These are phyloP conservation scores for Rhea americana DNA, from an alignment of 2,113 vertebrate species.

Conservation along the genomic window DNA sequence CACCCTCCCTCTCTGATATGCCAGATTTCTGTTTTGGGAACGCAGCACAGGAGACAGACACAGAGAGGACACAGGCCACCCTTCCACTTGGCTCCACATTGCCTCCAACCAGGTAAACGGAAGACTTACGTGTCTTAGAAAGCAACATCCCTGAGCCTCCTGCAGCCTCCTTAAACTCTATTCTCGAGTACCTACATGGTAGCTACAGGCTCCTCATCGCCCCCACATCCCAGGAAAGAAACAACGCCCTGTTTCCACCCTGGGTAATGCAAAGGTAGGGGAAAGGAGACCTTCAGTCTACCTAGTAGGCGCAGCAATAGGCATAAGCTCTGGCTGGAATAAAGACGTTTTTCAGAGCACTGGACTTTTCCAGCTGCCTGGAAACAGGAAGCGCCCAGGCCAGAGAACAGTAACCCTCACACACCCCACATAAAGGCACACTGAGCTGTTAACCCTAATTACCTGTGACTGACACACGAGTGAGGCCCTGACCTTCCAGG, in stretches of 20 bases:
- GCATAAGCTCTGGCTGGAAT: conserved; percentile 52
- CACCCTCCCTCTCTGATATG: neutral
- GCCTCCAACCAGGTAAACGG: neutral
- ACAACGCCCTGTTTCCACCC: conserved; percentile 24
- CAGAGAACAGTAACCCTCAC: conserved; percentile 81
- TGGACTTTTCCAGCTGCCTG: conserved; percentile 81
- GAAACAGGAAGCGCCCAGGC: conserved; percentile 79
- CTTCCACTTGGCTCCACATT: neutral
- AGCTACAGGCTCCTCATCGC: neutral
- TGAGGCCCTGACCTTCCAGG: conserved; percentile 71
- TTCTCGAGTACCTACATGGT: neutral
- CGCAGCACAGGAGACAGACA: neutral
- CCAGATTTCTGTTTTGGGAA: accelerated
- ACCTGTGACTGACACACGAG: conserved; percentile 79
- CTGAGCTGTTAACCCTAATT: conserved; percentile 77
- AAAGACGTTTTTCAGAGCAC: conserved; percentile 80
- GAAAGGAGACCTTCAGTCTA: conserved; percentile 42
- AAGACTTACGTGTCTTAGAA: neutral
- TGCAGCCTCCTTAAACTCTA: accelerated
- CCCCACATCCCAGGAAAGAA: neutral
- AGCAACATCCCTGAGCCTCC: accelerated
- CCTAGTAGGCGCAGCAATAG: conserved; percentile 15
- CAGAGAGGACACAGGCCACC: accelerated
- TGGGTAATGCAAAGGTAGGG: neutral
- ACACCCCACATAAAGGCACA: conserved; percentile 72